Evolutionary conservation across 2,113 vertebrate species (phyloP).

Genomic region (Trochalopteron elliotii): DNA sequence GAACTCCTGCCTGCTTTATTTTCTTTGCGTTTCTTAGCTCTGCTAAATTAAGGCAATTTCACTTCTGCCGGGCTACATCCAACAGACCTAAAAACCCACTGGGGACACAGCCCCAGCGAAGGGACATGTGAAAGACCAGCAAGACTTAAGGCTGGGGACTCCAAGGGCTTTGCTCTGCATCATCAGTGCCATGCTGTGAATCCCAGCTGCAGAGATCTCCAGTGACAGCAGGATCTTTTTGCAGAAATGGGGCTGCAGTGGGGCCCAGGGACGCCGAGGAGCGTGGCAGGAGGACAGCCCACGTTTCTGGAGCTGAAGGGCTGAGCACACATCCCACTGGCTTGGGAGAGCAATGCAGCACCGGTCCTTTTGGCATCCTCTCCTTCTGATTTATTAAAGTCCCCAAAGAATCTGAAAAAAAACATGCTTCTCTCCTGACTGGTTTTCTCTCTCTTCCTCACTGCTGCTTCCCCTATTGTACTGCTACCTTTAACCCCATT

Average conservation of each 20-base stretch:
- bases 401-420: background rate
- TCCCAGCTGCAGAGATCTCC: background rate
- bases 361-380: background rate
- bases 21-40: conserved; percentile 7
- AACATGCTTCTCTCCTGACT: background rate
- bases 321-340: background rate
- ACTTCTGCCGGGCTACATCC: background rate
- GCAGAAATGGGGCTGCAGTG: background rate
- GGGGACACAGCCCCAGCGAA: background rate
- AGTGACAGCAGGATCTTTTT: background rate
- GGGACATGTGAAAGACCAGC: conserved; percentile 40
- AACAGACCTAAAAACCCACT: conserved; percentile 12
- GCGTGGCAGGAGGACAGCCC: background rate
- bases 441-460: background rate
- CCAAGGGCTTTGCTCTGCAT: background rate
- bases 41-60: conserved; percentile 52
- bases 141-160: background rate
- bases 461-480: background rate
- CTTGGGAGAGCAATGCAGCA: background rate
- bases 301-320: background rate
- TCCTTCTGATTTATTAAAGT: background rate
- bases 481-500: background rate
- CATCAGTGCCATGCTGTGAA: background rate
- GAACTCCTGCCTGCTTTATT: conserved; percentile 29
- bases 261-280: background rate